Conservation (phyloP, 2,888 invertebrate species). For the Coleophora flavipennella region DNA sequence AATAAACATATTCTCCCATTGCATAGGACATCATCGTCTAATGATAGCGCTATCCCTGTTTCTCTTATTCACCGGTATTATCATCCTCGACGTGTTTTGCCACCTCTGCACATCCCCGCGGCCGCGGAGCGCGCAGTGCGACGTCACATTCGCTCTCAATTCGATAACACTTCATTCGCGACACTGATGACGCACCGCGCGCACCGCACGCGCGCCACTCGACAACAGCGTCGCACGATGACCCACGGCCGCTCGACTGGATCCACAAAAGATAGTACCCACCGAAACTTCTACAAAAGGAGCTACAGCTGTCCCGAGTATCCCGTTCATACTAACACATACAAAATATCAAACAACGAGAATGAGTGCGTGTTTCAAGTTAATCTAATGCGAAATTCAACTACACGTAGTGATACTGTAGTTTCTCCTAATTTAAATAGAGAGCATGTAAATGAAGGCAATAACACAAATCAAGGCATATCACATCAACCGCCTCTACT, state of each 20-base stretch:
- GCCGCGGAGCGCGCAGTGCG: conserved; percentile 36
- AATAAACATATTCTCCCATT: conserved; percentile 37
- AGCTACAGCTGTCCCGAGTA: conserved; percentile 51
- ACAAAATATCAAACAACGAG: conserved; percentile 40
- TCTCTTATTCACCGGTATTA: conserved; percentile 23
- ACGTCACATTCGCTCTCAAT: conserved; percentile 24
- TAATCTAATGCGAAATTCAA: conserved; percentile 18
- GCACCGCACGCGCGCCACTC: conserved; percentile 29
- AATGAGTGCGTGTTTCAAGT: conserved; percentile 40
- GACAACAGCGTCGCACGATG: conserved; percentile 35
- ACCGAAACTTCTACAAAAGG: conserved; percentile 37
- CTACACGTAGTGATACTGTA: background rate
- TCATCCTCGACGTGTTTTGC: conserved; percentile 33
- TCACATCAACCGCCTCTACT: too few relatives aligned
- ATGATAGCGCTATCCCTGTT: conserved; percentile 47
- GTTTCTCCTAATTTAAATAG: too few relatives aligned
- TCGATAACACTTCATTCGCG: conserved; percentile 13
- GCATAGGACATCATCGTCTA: conserved; percentile 48
- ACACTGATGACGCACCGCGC: conserved; percentile 9
- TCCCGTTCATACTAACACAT: conserved; percentile 34
- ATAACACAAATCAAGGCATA: too few relatives aligned
- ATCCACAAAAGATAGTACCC: conserved; percentile 32
- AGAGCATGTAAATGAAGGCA: too few relatives aligned
- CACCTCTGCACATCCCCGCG: conserved; percentile 32
- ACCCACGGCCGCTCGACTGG: conserved; percentile 50